Evolutionary conservation across 37 sponge, comb jelly and placozoan genomes (phyloP), one percentile per base, ranked within the genome.

Genomic region (Tethya wilhelma): DNA sequence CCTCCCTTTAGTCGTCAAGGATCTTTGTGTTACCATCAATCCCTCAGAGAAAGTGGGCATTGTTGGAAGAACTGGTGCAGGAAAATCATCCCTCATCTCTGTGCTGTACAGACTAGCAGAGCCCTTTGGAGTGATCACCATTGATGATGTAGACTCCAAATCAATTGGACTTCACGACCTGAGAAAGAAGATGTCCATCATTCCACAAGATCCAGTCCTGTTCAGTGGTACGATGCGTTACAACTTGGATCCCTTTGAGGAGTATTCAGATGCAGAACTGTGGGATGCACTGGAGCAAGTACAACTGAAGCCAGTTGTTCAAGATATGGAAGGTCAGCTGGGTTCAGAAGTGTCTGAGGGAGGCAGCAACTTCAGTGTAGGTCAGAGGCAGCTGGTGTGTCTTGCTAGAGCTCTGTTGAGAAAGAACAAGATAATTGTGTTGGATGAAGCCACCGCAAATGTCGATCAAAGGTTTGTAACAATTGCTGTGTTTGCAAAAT

Each of bases 61-160:
- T 69, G 91, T 96, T 1, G 97, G 97, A 38, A 76, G 97, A 1
- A 96, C 97, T 53, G 97, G 97, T 33, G 97, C 97, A 59, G 97
- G 97, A 33, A 96, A 96, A 71, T 93, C 94, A 29, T 96, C 97
- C 0, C 74, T 96, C 22, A 68, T 87, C 44, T 67, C 91, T 26
- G 86, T 93, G 19, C 82, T 96, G 56, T 96, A 90, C 82, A 25
- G 97, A 74, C 65, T 96, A 59, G 97, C 91, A 26, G 94, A 93
- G 73, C 93, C 97, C 2, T 77, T 63, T 43, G 97, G 97, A 44
- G 55, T 37, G 46, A 56, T 96, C 43, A 74, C 75, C 23, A 83
- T 96, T 45, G 97, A 96, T 77, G 94, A 91, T 19, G 71, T 90
- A 12, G 64, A 90, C 44, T 81, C 68, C 59, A 77, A 80, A 49